Evolutionary conservation across 2,113 vertebrate species (phyloP).

Genomic region (Climacteris rufus): DNA sequence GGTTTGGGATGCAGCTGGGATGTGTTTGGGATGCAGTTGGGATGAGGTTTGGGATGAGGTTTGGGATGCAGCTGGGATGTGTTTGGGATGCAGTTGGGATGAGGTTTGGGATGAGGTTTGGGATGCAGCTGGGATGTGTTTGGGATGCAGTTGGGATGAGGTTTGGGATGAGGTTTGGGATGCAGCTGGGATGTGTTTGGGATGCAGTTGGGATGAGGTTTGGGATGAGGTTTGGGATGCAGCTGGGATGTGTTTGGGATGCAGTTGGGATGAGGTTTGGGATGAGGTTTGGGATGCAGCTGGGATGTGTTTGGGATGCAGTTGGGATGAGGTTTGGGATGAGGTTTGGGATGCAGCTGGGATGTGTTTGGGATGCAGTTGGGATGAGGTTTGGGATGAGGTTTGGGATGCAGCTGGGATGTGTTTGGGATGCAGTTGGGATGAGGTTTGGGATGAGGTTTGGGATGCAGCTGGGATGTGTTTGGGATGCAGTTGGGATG

Average conservation of each 20-base stretch:
- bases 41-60: too few species aligned
- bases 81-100: neutral
- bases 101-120: neutral
- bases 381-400: too few species aligned
- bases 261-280: neutral
- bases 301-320: neutral
- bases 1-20: neutral
- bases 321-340: too few species aligned
- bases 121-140: neutral
- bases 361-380: too few species aligned
- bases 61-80: neutral
- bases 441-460: rapidly evolving
- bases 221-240: neutral
- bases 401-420: neutral
- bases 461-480: neutral
- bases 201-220: rapidly evolving
- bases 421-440: neutral
- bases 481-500: neutral
- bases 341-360: neutral
- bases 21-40: neutral
- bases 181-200: neutral
- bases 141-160: neutral
- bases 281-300: rapidly evolving
- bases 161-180: rapidly evolving
- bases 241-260: too few species aligned